Evolutionary conservation across 2,113 vertebrate genomes (phyloP).

Genomic region (Hemichromis elongatus): DNA sequence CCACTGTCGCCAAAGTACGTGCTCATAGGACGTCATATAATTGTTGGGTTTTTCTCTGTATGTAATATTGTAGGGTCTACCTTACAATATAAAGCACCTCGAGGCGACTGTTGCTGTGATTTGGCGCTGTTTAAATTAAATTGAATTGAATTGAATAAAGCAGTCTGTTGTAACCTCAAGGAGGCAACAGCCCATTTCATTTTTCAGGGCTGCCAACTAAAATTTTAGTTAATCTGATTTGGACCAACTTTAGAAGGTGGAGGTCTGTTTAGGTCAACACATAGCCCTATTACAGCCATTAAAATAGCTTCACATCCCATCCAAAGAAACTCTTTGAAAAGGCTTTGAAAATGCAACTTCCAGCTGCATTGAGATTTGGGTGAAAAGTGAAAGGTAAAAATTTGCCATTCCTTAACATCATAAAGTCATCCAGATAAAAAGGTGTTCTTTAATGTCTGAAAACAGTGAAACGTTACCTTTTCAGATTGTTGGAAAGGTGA

Average conservation of each 20-base stretch:
- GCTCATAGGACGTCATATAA: rapidly evolving
- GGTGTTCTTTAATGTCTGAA: neutral
- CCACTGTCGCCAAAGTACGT: neutral
- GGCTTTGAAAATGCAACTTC: neutral
- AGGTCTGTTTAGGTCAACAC: neutral
- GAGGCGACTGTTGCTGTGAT: neutral
- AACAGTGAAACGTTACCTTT: neutral
- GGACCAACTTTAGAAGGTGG: neutral
- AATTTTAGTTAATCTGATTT: neutral
- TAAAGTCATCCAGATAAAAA: neutral
- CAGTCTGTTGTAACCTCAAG: neutral
- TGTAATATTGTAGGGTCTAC: neutral
- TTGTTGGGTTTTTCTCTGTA: rapidly evolving
- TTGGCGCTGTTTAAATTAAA: neutral
- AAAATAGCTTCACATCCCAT: neutral
- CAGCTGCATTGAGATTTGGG: neutral
- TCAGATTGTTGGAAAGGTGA: neutral
- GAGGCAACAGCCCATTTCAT: neutral
- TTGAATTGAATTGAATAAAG: neutral
- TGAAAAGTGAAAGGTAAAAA: neutral
- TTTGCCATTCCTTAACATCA: neutral
- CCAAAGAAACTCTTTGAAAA: neutral
- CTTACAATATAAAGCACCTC: neutral
- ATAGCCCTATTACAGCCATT: neutral
- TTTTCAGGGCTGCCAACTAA: neutral